Evolutionary conservation across 2,888 invertebrate species (phyloP).

Genomic region (Lamproptera curius): DNA sequence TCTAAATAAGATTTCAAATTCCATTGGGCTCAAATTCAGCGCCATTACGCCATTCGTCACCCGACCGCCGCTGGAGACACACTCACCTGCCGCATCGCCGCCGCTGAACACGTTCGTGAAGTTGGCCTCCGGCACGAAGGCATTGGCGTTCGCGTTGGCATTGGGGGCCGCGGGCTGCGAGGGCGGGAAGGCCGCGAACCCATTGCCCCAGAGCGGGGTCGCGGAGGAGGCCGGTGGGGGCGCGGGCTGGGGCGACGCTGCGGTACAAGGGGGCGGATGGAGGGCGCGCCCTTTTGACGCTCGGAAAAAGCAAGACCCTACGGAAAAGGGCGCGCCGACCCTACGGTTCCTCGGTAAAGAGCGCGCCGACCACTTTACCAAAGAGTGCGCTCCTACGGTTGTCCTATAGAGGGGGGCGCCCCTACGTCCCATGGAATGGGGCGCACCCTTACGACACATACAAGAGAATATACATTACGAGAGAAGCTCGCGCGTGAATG

Average conservation of each 20-base stretch:
- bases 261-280: neutral
- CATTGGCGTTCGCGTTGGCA: conserved; percentile 40
- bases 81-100: conserved; percentile 82
- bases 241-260: conserved; percentile 33
- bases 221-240: conserved; percentile 43
- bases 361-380: too few relatives aligned
- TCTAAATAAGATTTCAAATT: too few relatives aligned
- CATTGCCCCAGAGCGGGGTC: conserved; percentile 36
- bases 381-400: too few relatives aligned
- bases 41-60: too few relatives aligned
- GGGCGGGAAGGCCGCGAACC: conserved; percentile 41
- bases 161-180: conserved; percentile 52
- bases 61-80: conserved; percentile 21
- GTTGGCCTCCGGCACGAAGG: conserved; percentile 91
- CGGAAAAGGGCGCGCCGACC: too few relatives aligned
- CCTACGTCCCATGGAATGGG: too few relatives aligned
- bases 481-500: too few relatives aligned
- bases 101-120: conserved; percentile 92
- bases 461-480: too few relatives aligned
- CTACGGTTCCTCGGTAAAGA: too few relatives aligned
- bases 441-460: too few relatives aligned
- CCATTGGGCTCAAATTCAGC: too few relatives aligned
- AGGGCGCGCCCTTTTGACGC: neutral
- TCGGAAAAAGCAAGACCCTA: neutral
- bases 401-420: too few relatives aligned